These are phyloP conservation scores for Platysteira castanea DNA, from an alignment of 2,113 vertebrate genomes.

Conservation along the genomic window DNA sequence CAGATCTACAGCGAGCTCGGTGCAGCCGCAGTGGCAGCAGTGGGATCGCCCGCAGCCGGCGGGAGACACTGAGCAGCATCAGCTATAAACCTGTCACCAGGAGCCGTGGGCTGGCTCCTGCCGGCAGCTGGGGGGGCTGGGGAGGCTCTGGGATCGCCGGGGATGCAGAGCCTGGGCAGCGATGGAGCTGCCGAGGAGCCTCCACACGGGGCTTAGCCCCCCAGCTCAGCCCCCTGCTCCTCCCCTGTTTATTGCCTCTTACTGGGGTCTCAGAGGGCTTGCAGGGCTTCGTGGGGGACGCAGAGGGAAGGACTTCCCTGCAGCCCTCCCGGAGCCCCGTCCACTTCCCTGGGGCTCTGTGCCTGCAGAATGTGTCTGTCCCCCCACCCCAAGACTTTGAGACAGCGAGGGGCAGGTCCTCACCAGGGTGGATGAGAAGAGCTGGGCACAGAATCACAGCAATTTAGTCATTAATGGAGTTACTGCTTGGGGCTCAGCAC, in stretches of 20 bases:
- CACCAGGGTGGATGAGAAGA: background rate
- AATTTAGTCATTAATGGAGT: background rate
- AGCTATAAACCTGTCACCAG: background rate
- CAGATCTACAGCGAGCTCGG: background rate
- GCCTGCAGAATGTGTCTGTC: background rate
- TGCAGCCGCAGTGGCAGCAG: background rate
- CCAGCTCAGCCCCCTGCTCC: background rate
- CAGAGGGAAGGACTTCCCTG: background rate
- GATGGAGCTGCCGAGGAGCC: background rate
- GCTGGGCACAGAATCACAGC: background rate
- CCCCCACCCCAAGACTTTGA: background rate
- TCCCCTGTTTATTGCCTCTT: background rate
- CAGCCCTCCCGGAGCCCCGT: background rate
- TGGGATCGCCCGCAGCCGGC: background rate
- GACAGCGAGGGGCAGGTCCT: background rate
- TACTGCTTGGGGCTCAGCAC: background rate
- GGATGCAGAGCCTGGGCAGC: background rate
- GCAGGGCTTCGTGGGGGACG: background rate
- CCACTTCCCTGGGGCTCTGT: background rate
- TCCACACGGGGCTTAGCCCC: background rate
- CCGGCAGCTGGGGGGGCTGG: background rate
- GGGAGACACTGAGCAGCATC: background rate
- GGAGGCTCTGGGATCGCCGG: background rate
- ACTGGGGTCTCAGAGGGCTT: rapidly evolving
- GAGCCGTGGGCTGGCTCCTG: background rate